Base-by-base conservation (phyloP, 2,888 invertebrate genomes). In the Orgyia antiqua region DNA sequence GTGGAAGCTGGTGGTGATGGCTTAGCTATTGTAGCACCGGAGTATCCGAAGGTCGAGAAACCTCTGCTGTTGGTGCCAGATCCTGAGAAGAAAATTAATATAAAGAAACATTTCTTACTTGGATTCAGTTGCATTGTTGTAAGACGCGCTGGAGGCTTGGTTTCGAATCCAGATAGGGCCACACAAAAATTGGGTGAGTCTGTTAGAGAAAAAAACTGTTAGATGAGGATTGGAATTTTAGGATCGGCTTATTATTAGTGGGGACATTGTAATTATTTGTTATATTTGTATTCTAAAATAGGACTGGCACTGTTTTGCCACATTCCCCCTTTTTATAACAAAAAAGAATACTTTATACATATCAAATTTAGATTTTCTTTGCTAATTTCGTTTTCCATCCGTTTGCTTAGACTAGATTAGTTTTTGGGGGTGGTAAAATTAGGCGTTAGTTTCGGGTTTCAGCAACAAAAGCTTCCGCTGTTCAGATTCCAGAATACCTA, bases 21-120 rank as follows among this genome's bases (percentile, higher is more conserved):
- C 28, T 75, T 58, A 1, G 48, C 72, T 28, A 84, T 71, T 1
- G 84, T 84, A 0, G 78, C 79, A 1, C 84, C 83, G 0, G 84
- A 84, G 61, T 84, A 84, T 0, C 84, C 84, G 37, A 86, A 86
- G 0, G 84, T 84, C 0, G 84, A 86, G 54, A 84, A 83, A 1
- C 78, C 84, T 17, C 80, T 64, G 41, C 83, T 80, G 45, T 82
- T 79, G 10, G 68, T 72, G 4, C 70, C 68, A 1, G 77, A 77
- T 13, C 74, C 75, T 53, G 64, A 18, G 20, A 31, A 26, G 10
- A 12, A 33, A 20, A 34, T 10, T 18, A 18, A 21, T 12, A 1
- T 32, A 29, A 32, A 26, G 31, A 32, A 11, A n/a, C 10, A 3
- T 13, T 13, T 21, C 36, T 36, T 36, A 36, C 31, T 36, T 36